These are phyloP conservation scores for Eupleurogrammus muticus DNA, from an alignment of 2,797 vertebrate genomes.

Conservation along the genomic window DNA sequence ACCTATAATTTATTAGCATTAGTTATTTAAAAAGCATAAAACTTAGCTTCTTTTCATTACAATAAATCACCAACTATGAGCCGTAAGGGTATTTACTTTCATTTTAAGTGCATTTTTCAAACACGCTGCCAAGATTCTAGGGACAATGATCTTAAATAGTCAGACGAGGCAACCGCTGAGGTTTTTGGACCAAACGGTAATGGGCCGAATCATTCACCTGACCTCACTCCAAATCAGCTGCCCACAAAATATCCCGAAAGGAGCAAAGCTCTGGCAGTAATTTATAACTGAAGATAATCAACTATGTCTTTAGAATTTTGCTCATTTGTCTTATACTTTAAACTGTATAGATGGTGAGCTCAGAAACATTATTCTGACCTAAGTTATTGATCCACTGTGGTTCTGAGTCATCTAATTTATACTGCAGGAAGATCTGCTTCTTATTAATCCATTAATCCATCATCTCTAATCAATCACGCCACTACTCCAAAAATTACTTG, in stretches of 20 bases:
- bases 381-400: slow-evolving; percentile 34
- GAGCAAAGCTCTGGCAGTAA: not conserved
- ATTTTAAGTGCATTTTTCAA: not conserved
- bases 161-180: not conserved
- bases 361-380: slow-evolving; percentile 17
- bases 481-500: slow-evolving; percentile 5
- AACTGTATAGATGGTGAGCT: not conserved
- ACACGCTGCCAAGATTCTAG: not conserved
- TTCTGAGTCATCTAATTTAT: slow-evolving; percentile 13
- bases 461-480: slow-evolving; percentile 31
- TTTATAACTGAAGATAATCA: not conserved
- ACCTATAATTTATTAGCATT: not conserved
- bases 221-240: not conserved
- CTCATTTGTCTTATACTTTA: not conserved
- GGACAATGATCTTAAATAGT: not conserved
- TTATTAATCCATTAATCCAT: slow-evolving; percentile 39
- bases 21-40: not conserved
- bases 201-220: not conserved
- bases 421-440: not conserved
- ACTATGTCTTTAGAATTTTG: not conserved
- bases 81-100: not conserved
- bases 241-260: not conserved
- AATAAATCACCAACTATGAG: not conserved
- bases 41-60: not conserved
- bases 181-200: not conserved